These are phyloP conservation scores for Eilema caniola DNA, from an alignment of 2,888 invertebrate genomes.

Conservation along the genomic window DNA sequence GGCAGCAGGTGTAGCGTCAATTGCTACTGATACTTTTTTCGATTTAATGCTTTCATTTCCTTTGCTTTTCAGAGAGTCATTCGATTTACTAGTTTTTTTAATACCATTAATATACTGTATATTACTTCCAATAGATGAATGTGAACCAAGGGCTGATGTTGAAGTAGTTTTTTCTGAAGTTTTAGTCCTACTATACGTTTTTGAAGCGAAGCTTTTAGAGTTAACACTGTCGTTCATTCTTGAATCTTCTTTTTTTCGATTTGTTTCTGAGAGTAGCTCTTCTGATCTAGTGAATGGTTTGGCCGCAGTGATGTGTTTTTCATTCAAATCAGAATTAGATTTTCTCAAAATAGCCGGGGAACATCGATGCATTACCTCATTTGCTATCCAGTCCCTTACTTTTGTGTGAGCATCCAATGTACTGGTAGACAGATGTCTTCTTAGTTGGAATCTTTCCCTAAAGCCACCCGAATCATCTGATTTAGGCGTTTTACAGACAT, in stretches of 20 bases:
- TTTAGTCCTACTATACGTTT: constrained; percentile 67
- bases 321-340: constrained; percentile 74
- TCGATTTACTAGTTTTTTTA: constrained; percentile 74
- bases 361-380: constrained; percentile 91
- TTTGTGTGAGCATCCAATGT: constrained; percentile 95
- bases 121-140: constrained; percentile 75
- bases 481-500: constrained; percentile 85
- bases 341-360: constrained; percentile 89
- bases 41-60: constrained; percentile 81
- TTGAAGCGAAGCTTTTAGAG: constrained; percentile 58
- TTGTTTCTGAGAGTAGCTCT: constrained; percentile 76
- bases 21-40: constrained; percentile 91
- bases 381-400: constrained; percentile 95
- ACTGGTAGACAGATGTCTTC: constrained; percentile 91
- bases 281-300: constrained; percentile 81
- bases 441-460: constrained; percentile 88
- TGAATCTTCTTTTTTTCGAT: constrained; percentile 58
- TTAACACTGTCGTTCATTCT: constrained; percentile 58
- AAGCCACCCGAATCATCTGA: constrained; percentile 86
- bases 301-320: constrained; percentile 62
- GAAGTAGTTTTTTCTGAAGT: constrained; percentile 83
- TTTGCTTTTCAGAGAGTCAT: constrained; percentile 79
- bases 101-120: constrained; percentile 66
- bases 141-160: constrained; percentile 80
- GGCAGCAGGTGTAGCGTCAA: constrained; percentile 93